Evolutionary conservation across 2,113 vertebrate genomes (phyloP).

Genomic region (Lophura nycthemera): DNA sequence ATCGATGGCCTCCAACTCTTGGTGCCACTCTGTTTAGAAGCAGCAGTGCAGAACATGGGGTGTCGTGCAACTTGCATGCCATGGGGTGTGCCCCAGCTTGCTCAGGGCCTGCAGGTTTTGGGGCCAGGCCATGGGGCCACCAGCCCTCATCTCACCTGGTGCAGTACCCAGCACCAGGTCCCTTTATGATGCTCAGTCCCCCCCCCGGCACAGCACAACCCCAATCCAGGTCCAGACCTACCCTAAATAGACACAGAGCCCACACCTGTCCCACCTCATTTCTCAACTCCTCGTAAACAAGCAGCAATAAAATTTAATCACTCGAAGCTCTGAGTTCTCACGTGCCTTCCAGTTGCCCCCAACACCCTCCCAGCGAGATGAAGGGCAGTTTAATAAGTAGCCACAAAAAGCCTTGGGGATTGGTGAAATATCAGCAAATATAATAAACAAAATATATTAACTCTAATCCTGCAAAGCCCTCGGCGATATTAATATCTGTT

Average conservation of each 20-base stretch:
- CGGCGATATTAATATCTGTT: conserved; percentile 83
- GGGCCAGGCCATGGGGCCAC: too few relatives aligned
- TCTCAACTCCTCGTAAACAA: background rate
- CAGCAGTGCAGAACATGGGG: background rate
- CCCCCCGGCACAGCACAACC: background rate
- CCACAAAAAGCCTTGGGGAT: conserved; percentile 20
- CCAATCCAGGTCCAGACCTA: background rate
- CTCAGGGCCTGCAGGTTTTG: too few relatives aligned
- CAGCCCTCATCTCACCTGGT: too few relatives aligned
- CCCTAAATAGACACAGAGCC: background rate
- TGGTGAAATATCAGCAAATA: conserved; percentile 50
- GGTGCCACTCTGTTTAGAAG: background rate
- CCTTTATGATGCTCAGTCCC: too few relatives aligned
- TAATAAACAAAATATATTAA: conserved; percentile 75
- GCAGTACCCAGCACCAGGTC: too few relatives aligned
- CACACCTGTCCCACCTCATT: background rate
- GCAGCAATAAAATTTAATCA: background rate
- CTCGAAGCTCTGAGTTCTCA: background rate
- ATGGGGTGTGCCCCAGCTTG: too few relatives aligned
- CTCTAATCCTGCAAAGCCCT: conserved; percentile 76
- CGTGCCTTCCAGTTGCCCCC: background rate
- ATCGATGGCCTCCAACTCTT: conserved; percentile 20
- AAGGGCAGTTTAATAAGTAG: conserved; percentile 13
- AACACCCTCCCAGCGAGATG: background rate
- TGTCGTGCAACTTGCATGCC: too few relatives aligned